Percentiles rank a stretch among this genome's conserved stretches.
Evolutionary conservation across 2,113 vertebrate genomes (phyloP).

Genomic region (Aythya baeri): DNA sequence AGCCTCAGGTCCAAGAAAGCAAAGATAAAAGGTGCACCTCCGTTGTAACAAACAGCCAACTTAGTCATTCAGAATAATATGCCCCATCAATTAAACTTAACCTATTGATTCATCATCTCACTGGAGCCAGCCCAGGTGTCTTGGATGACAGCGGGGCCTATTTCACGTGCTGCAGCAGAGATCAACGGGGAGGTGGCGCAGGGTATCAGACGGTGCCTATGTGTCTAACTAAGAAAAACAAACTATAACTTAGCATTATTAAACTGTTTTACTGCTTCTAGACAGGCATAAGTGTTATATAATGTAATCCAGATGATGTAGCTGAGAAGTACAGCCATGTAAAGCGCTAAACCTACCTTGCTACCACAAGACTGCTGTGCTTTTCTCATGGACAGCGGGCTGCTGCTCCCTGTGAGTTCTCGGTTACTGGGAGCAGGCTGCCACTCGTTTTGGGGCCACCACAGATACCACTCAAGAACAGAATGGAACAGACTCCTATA

Average conservation of each 20-base stretch:
- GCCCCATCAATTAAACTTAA: constrained; percentile 48
- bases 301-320: neutral
- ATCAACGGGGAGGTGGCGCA: constrained; percentile 30
- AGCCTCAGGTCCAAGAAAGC: neutral
- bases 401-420: neutral
- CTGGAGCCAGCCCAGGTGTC: constrained; percentile 35
- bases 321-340: neutral
- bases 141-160: neutral
- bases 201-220: constrained; percentile 16
- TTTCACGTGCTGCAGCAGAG: constrained; percentile 25
- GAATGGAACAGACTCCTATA: fast-evolving
- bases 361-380: neutral
- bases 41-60: neutral
- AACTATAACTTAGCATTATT: neutral
- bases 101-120: constrained; percentile 34
- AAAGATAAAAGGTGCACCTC: constrained; percentile 36
- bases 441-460: neutral
- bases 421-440: neutral
- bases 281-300: neutral
- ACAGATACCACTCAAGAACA: neutral
- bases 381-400: neutral
- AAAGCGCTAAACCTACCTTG: neutral
- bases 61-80: constrained; percentile 23
- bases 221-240: constrained; percentile 54
- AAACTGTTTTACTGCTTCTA: neutral